Conservation (phyloP, 2,888 invertebrate species). For the Bhutanitis thaidina region DNA sequence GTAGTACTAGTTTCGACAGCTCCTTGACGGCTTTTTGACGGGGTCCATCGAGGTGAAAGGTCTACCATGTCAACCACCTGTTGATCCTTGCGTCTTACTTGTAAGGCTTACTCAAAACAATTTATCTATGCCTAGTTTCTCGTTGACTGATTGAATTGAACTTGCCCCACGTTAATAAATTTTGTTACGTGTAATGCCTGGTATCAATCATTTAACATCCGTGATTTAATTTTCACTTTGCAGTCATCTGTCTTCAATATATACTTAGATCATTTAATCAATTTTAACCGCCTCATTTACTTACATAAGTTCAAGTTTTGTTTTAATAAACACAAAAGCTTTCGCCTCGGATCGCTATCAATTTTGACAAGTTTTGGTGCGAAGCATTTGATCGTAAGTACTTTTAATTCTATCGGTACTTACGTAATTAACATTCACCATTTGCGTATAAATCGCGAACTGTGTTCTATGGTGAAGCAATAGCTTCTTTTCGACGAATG, state of each 20-base stretch:
- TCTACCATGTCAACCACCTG: constrained; percentile 12
- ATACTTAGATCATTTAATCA: constrained; percentile 4
- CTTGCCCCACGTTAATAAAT: constrained; percentile 9
- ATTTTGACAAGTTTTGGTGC: constrained; percentile 2
- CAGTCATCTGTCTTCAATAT: constrained; percentile 2
- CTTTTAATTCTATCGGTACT: not conserved
- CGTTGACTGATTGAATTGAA: constrained; percentile 7
- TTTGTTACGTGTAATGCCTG: constrained; percentile 18
- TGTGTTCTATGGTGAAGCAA: not conserved
- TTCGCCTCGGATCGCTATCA: constrained; percentile 11
- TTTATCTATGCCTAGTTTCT: constrained; percentile 14
- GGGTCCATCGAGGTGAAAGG: constrained; percentile 16
- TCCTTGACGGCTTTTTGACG: too few species aligned
- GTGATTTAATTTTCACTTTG: constrained; percentile 14
- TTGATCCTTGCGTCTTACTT: constrained; percentile 11
- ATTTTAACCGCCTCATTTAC: constrained; percentile 3
- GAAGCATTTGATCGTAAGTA: not conserved
- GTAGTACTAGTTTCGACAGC: too few species aligned
- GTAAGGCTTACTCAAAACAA: constrained; percentile 7
- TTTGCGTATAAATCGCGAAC: not conserved
- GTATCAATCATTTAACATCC: constrained; percentile 13
- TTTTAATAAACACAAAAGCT: constrained; percentile 14
- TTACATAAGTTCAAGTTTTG: constrained; percentile 6
- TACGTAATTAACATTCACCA: not conserved
- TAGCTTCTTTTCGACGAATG: too few species aligned